Percentiles rank a stretch among this genome's conserved stretches.
phyloP scores from a whole-genome alignment of 2,797 vertebrate genomes.

The Pangasius krempfi region DNA sequence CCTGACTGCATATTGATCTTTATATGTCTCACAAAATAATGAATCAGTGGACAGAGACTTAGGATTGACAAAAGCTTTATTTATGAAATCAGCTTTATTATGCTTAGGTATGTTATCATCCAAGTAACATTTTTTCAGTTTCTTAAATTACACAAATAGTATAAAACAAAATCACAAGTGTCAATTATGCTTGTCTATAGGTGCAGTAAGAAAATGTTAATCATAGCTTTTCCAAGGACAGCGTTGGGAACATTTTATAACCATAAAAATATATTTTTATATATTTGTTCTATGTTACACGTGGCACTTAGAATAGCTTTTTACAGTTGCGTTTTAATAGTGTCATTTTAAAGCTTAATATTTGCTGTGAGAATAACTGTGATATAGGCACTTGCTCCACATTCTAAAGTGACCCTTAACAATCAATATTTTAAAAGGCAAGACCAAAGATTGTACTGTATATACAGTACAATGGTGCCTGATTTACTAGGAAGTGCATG shows the following conservation, averaged over 20 bases:
- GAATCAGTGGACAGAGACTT: background rate
- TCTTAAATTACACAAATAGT: conserved; percentile 57
- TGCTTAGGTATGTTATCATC: conserved; percentile 51
- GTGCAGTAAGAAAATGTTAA: conserved; percentile 43
- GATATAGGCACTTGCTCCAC: conserved; percentile 36
- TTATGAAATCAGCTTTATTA: conserved; percentile 56
- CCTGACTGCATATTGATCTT: background rate
- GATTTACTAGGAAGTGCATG: conserved; percentile 32
- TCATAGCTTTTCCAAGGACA: conserved; percentile 35
- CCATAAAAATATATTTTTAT: conserved; percentile 51
- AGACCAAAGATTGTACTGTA: conserved; percentile 24
- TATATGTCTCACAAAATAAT: background rate
- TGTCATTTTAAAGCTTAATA: conserved; percentile 46
- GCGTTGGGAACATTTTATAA: conserved; percentile 32
- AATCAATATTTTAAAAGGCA: conserved; percentile 14
- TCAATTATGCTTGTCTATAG: conserved; percentile 47
- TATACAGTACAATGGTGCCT: conserved; percentile 22
- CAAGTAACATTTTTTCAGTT: conserved; percentile 38
- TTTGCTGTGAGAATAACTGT: conserved; percentile 19
- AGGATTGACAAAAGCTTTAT: conserved; percentile 33
- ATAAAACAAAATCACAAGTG: conserved; percentile 54
- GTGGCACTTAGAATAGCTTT: conserved; percentile 46
- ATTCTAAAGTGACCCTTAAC: conserved; percentile 19
- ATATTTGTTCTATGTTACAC: conserved; percentile 54
- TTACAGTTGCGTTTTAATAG: conserved; percentile 30